These are phyloP conservation scores for Drosophila flavopinicola DNA, from an alignment of 2,888 invertebrate species.

Conservation along the genomic window DNA sequence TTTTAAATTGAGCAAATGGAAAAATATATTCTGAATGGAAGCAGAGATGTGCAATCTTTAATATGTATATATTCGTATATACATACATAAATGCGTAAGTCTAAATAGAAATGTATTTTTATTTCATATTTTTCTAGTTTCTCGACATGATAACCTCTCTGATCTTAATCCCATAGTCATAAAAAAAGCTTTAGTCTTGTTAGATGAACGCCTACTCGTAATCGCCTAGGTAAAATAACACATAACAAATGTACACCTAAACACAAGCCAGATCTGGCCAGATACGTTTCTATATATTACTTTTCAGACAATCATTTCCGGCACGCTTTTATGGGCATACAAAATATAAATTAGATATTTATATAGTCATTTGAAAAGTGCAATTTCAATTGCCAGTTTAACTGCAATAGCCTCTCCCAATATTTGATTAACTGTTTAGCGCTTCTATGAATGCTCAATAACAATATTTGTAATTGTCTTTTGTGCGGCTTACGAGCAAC, in stretches of 20 bases:
- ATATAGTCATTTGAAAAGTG: neutral
- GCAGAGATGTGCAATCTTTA: slow-evolving; percentile 7
- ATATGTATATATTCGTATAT: neutral
- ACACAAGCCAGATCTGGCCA: neutral
- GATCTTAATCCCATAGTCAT: slow-evolving; percentile 36
- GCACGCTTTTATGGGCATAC: neutral
- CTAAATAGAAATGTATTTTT: slow-evolving; percentile 17
- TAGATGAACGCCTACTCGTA: slow-evolving; percentile 6
- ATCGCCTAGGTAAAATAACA: slow-evolving; percentile 4
- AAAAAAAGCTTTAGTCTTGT: slow-evolving; percentile 7
- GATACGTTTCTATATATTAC: neutral
- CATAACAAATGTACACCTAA: neutral
- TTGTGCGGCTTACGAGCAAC: slow-evolving; percentile 17
- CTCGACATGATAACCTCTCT: slow-evolving; percentile 44
- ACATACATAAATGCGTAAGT: neutral
- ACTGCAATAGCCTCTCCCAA: slow-evolving; percentile 22
- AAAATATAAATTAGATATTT: neutral
- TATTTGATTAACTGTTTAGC: slow-evolving; percentile 25
- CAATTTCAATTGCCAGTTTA: neutral
- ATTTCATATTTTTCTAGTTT: slow-evolving; percentile 21
- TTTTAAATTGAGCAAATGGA: slow-evolving; percentile 42
- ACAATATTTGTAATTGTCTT: slow-evolving; percentile 34
- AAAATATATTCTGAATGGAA: slow-evolving; percentile 34
- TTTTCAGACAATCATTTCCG: neutral
- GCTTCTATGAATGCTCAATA: slow-evolving; percentile 8